A percentile compares a stretch with the other conserved stretches of the same genome.
Conservation (phyloP, 2,113 vertebrate species). For the Bombycilla garrulus region DNA sequence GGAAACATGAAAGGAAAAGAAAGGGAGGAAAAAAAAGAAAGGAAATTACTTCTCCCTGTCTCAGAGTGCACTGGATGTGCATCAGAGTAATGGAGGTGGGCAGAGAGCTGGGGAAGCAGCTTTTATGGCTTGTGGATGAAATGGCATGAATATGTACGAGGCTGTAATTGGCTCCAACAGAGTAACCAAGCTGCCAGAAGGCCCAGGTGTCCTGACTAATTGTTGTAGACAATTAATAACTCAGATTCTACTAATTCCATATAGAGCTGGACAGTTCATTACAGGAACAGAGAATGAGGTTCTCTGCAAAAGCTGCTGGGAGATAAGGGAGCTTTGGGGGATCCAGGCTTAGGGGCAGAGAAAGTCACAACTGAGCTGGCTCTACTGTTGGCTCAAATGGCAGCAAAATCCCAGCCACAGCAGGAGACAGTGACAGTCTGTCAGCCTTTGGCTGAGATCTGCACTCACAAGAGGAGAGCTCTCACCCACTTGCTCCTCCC, state of each 20-base stretch:
- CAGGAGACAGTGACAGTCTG: background rate
- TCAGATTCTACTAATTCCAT: constrained; percentile 66
- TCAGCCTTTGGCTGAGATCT: background rate
- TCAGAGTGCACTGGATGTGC: background rate
- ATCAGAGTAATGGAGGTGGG: background rate
- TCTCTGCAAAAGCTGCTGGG: background rate
- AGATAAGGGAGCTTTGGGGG: background rate
- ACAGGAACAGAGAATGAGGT: background rate
- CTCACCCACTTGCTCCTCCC: background rate
- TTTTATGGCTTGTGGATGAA: constrained; percentile 3
- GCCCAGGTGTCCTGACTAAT: constrained; percentile 69
- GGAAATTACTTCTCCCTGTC: background rate
- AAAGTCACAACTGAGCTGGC: background rate
- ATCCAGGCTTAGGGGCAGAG: background rate
- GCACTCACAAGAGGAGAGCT: background rate
- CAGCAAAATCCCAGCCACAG: background rate
- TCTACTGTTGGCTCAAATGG: background rate
- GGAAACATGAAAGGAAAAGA: no score
- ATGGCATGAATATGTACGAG: constrained; percentile 61
- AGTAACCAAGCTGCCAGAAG: constrained; percentile 53
- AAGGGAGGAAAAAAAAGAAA: background rate
- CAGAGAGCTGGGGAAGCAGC: background rate
- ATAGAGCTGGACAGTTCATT: constrained; percentile 38
- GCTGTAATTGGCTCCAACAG: constrained; percentile 65
- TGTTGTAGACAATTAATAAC: constrained; percentile 81